Base-by-base conservation (phyloP, 2,797 vertebrate species). In the Enteromius argenteus region DNA sequence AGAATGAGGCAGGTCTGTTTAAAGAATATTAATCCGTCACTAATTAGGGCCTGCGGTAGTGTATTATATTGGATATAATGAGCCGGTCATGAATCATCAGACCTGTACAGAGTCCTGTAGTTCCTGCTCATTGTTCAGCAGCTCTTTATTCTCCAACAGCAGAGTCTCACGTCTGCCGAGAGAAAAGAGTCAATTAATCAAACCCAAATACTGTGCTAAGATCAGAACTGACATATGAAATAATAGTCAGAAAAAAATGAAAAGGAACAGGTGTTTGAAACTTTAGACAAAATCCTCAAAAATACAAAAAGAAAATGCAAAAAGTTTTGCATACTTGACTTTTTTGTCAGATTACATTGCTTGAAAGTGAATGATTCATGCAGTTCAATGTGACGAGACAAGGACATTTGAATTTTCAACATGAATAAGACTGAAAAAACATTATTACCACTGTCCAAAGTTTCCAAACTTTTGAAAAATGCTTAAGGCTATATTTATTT, bases 1-100 rank as follows among this genome's bases (percentile, higher is more conserved):
- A 69, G 21, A 77, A 87, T 30, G 67, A 72, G 42, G 73, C 37
- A 73, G 53, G 64, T 10, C 64, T 84, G 84, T 82, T 66, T 69
- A 49, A 68, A 81, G 76, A 80, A 2, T 53, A 79, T 58, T 82
- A 66, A 80, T 66, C 35, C 62, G 37, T 71, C 42, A 15, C 13
- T 86, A 82, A 86, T 79, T 35, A 39, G 5, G 13, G 19, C 42
- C 53, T 82, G 79, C 8, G 27, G 35, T 46, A 49, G 7, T 56
- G 4, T 39, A 53, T 44, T 58, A 42, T 62, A 44, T 64, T 37
- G 32, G 27, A 0, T 46, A 17, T 66, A 87, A 60, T 35, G 10
- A 39, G 53, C 14, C 37, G 14, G 37, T 49, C 17, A 8, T 49
- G 15, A 62, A 35, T 44, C 42, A 14, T 32, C 60, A 15, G 39